Conservation (phyloP, 2,797 vertebrate species). For the Anolis apletophallus region DNA sequence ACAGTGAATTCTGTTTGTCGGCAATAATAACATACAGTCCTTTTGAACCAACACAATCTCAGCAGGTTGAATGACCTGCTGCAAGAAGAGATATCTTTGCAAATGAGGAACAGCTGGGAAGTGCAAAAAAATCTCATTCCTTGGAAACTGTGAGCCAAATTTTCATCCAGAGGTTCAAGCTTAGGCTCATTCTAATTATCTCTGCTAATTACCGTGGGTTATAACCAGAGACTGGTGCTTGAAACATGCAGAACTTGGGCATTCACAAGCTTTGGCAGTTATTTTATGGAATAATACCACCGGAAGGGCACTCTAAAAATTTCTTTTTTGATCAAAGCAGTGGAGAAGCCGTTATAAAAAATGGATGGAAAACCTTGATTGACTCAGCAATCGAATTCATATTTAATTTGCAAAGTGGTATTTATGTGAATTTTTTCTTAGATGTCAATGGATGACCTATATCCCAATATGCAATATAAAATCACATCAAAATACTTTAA, state of each 20-base stretch:
- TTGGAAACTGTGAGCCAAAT: slow-evolving; percentile 8
- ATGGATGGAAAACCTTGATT: no score
- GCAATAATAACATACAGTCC: not conserved
- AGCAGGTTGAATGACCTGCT: not conserved
- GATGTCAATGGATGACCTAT: no score
- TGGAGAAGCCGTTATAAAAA: no score
- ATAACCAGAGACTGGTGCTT: not conserved
- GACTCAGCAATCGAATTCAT: no score
- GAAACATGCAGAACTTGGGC: not conserved
- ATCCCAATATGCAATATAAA: no score
- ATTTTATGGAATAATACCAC: not conserved
- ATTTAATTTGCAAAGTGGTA: no score
- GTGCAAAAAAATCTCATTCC: slow-evolving; percentile 1
- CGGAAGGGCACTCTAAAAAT: not conserved
- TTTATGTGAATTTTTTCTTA: no score
- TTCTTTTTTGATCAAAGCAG: no score
- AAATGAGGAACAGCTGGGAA: slow-evolving; percentile 25
- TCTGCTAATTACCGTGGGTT: not conserved
- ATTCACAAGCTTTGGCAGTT: not conserved
- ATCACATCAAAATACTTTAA: no score
- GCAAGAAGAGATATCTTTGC: not conserved
- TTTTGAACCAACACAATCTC: slow-evolving; percentile 9
- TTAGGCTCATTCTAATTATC: slow-evolving; percentile 8
- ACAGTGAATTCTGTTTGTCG: slow-evolving; percentile 1
- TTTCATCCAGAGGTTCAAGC: not conserved